Evolutionary conservation across 1,140 invertebrate species (phyloP).

Genomic region (Aplysia californica): DNA sequence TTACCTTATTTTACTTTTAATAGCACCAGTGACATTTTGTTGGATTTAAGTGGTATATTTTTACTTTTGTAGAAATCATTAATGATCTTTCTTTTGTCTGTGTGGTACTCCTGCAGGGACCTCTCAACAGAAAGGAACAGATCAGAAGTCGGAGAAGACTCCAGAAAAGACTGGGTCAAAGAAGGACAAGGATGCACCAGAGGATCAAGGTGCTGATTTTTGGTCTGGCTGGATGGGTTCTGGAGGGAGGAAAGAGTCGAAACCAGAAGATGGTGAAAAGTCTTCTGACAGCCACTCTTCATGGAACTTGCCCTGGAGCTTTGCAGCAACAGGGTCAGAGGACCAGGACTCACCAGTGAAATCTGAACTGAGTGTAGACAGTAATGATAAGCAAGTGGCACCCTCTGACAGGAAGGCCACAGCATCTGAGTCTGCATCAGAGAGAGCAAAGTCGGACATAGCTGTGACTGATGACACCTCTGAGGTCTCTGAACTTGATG

Average conservation of each 20-base stretch:
- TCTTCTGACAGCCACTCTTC: slow-evolving; percentile 18
- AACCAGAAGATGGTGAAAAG: neutral
- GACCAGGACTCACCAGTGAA: too few species aligned
- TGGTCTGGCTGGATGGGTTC: slow-evolving; percentile 23
- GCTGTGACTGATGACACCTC: neutral
- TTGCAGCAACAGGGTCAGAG: neutral
- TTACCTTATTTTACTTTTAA: too few species aligned
- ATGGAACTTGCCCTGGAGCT: slow-evolving; percentile 26
- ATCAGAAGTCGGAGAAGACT: neutral
- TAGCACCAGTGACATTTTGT: too few species aligned
- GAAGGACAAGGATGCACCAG: slow-evolving; percentile 1
- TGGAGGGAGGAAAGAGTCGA: slow-evolving; percentile 11
- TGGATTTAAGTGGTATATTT: too few species aligned
- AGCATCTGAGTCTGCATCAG: neutral
- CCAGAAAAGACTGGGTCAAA: neutral
- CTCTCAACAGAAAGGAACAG: slow-evolving; percentile 2
- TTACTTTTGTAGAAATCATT: too few species aligned
- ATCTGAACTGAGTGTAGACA: too few species aligned
- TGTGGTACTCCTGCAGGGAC: too few species aligned
- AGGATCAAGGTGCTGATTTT: slow-evolving; percentile 15
- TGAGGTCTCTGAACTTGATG: neutral
- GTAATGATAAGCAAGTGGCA: too few species aligned
- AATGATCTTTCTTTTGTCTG: too few species aligned
- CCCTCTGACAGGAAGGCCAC: too few species aligned
- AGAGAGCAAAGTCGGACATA: neutral